These are phyloP conservation scores for Spongia lamella DNA, from an alignment of 37 sponge, comb jelly and placozoan species.

Conservation along the genomic window DNA sequence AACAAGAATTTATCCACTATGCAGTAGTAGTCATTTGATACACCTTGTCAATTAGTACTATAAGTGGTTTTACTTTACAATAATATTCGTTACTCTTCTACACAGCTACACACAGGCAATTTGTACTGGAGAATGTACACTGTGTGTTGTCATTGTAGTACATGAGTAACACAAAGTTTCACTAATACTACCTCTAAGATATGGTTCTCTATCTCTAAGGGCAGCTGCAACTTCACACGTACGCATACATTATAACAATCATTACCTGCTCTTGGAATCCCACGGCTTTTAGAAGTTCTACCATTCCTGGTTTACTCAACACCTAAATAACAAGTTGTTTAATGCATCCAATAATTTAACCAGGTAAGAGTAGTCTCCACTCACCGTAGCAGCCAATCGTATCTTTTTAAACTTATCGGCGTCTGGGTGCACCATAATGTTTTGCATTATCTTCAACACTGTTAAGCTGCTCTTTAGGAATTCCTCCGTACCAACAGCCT, in stretches of 20 bases:
- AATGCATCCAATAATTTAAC: neutral
- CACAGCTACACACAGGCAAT: no score
- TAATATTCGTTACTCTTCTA: no score
- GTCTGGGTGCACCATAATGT: constrained; percentile 66
- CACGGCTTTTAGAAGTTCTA: constrained; percentile 36
- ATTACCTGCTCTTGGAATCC: constrained; percentile 63
- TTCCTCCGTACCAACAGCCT: constrained; percentile 13
- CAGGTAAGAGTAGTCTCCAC: neutral
- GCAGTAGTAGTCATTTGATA: no score
- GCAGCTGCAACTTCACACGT: no score
- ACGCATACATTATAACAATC: neutral
- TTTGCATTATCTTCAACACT: constrained; percentile 70
- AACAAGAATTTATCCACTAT: no score
- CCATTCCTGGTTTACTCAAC: constrained; percentile 46
- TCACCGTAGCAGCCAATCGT: constrained; percentile 27
- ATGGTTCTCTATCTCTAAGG: no score
- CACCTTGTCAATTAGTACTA: no score
- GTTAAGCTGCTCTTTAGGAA: constrained; percentile 38
- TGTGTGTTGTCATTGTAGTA: no score
- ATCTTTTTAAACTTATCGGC: constrained; percentile 62
- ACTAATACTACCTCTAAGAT: no score
- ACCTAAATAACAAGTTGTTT: constrained; percentile 53
- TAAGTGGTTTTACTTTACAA: no score
- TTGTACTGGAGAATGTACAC: no score
- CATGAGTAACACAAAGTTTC: no score